Percentiles rank a stretch among this genome's conserved stretches.
These are phyloP conservation scores for Drosophila macrothrix DNA, from an alignment of 2,888 invertebrate genomes.

Conservation along the genomic window DNA sequence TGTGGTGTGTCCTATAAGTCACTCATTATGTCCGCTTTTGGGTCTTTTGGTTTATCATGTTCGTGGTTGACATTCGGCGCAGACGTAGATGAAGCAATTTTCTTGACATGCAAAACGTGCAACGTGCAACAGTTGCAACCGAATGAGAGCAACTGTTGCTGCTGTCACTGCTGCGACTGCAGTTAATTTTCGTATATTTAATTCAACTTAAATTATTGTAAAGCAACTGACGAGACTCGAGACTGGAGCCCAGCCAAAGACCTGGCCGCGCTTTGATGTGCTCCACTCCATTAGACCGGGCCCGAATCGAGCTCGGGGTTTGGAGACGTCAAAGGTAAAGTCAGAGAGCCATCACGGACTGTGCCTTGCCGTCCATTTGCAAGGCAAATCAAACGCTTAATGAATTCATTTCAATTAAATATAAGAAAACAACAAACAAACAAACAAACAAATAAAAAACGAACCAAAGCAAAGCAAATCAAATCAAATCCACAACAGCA, in stretches of 20 bases:
- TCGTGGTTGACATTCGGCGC: slow-evolving; percentile 76
- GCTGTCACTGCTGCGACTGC: slow-evolving; percentile 38
- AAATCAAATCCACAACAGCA: slow-evolving; percentile 35
- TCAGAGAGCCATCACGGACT: slow-evolving; percentile 41
- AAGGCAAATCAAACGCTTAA: slow-evolving; percentile 79
- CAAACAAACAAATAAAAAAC: not conserved
- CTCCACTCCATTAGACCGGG: slow-evolving; percentile 42
- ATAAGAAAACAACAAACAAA: slow-evolving; percentile 35
- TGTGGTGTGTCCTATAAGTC: slow-evolving; percentile 60
- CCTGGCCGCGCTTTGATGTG: slow-evolving; percentile 58
- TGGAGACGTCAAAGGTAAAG: slow-evolving; percentile 70
- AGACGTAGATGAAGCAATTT: slow-evolving; percentile 80
- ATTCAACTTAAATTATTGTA: slow-evolving; percentile 77
- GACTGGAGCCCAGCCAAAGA: slow-evolving; percentile 9
- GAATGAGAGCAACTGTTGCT: slow-evolving; percentile 57
- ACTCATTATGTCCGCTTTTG: slow-evolving; percentile 74
- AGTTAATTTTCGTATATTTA: slow-evolving; percentile 79
- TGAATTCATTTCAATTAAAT: slow-evolving; percentile 81
- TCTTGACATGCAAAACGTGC: slow-evolving; percentile 80
- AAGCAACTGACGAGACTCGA: slow-evolving; percentile 37
- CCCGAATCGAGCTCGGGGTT: slow-evolving; percentile 22
- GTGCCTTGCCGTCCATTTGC: slow-evolving; percentile 61
- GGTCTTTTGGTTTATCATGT: slow-evolving; percentile 72
- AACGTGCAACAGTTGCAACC: slow-evolving; percentile 76
- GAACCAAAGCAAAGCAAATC: slow-evolving; percentile 29